Conservation (phyloP, 2,888 invertebrate genomes). For the Himalopsyche tibetana region DNA sequence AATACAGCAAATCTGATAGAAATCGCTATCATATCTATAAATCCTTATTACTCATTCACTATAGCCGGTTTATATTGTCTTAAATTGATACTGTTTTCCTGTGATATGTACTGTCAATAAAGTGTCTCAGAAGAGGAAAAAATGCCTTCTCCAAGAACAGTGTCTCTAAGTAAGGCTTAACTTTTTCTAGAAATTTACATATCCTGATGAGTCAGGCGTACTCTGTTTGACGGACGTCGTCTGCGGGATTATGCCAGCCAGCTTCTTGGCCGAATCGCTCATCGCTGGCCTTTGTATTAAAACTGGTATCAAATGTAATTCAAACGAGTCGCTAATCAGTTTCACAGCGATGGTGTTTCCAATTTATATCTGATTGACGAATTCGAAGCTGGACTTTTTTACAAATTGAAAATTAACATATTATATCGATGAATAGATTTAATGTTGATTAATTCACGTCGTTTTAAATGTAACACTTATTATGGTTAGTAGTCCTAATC, state of each 20-base stretch:
- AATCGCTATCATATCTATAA: not conserved
- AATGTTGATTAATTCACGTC: too few species aligned
- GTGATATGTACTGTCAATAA: not conserved
- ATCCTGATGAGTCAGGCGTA: constrained; percentile 34
- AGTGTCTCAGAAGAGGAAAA: not conserved
- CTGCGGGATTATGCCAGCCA: not conserved
- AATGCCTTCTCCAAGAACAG: not conserved
- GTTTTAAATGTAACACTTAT: too few species aligned
- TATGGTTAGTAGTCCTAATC: too few species aligned
- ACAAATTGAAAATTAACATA: too few species aligned
- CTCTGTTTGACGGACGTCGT: not conserved
- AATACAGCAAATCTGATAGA: not conserved
- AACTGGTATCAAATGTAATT: not conserved
- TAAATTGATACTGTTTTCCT: not conserved
- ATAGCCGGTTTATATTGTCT: not conserved
- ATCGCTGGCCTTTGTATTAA: not conserved
- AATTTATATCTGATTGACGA: too few species aligned
- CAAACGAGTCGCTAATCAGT: not conserved
- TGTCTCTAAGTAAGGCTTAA: not conserved
- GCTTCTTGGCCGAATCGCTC: constrained; percentile 19
- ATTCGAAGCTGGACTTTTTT: too few species aligned
- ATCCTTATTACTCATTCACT: not conserved
- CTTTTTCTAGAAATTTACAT: constrained; percentile 7
- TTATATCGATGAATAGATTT: too few species aligned
- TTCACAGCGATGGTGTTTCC: not conserved